A percentile compares a stretch with the other conserved stretches of the same genome.
These are phyloP conservation scores for Amiota communis DNA, from an alignment of 2,888 invertebrate species.

Conservation along the genomic window DNA sequence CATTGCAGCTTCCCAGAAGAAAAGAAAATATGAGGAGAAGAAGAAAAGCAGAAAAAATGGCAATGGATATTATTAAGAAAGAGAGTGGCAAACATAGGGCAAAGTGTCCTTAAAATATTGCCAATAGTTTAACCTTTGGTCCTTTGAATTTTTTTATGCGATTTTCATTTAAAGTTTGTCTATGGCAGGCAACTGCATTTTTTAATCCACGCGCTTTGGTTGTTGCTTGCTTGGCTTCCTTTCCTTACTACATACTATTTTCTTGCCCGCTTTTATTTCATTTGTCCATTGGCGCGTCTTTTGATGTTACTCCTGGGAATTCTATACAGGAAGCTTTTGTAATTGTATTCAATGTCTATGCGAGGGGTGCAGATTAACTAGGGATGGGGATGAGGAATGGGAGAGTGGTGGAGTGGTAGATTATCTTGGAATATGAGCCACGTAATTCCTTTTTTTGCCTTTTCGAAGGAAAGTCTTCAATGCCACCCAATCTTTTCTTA, in stretches of 20 bases:
- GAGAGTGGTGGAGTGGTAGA: neutral
- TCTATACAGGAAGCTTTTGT: conserved; percentile 48
- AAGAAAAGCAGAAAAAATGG: neutral
- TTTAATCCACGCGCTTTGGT: conserved; percentile 35
- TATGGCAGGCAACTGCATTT: too few relatives aligned
- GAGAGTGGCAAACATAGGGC: neutral
- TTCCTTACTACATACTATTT: conserved; percentile 14
- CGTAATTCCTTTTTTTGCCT: conserved; percentile 1
- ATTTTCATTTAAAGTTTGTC: neutral
- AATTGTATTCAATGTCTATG: conserved; percentile 48
- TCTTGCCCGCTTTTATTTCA: conserved; percentile 32
- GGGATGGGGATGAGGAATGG: neutral
- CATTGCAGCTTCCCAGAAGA: conserved; percentile 41
- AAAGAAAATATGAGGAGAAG: neutral
- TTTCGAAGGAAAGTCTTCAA: neutral
- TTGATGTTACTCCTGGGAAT: conserved; percentile 60
- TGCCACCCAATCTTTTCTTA: neutral
- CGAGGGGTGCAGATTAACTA: neutral
- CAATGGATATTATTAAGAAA: neutral
- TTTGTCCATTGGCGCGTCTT: conserved; percentile 32
- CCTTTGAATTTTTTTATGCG: neutral
- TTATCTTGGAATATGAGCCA: neutral
- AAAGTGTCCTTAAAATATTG: conserved; percentile 4
- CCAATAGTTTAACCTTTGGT: conserved; percentile 25
- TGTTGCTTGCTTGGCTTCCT: conserved; percentile 41